Percentiles rank a stretch among this genome's conserved stretches.
These are phyloP conservation scores for Ctenochaetus hawaiiensis DNA, from an alignment of 2,797 vertebrate species.

Conservation along the genomic window DNA sequence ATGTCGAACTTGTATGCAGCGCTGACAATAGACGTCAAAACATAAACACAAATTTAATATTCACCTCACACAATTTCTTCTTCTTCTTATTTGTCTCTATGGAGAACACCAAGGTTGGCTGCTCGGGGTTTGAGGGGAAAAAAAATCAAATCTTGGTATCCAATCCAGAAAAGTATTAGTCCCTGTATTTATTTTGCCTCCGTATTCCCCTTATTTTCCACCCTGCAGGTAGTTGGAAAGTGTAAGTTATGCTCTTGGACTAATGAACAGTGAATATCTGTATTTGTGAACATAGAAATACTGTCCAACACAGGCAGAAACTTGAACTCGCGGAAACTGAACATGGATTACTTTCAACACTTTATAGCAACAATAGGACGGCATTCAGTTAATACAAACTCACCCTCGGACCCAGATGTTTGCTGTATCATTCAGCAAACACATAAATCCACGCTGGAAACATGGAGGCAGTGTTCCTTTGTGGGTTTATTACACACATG, in stretches of 20 bases:
- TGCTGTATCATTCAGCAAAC: constrained; percentile 46
- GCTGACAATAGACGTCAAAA: constrained; percentile 39
- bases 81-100: constrained; percentile 31
- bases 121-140: constrained; percentile 13
- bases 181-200: constrained; percentile 7
- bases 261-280: constrained; percentile 10
- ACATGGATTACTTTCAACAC: neutral
- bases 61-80: constrained; percentile 19
- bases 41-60: constrained; percentile 45
- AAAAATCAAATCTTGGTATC: constrained; percentile 23
- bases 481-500: constrained; percentile 27
- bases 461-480: constrained; percentile 26
- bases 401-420: constrained; percentile 31
- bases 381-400: constrained; percentile 10
- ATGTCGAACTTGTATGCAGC: neutral
- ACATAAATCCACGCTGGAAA: constrained; percentile 20
- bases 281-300: constrained; percentile 18
- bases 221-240: neutral
- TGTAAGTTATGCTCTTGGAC: neutral
- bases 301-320: neutral
- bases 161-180: constrained; percentile 12
- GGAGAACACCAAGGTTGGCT: constrained; percentile 32
- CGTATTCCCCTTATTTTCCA: constrained; percentile 7
- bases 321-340: neutral
- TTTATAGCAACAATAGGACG: constrained; percentile 2